A percentile compares a stretch with the other conserved stretches of the same genome.
phyloP scores from a whole-genome alignment of 2,888 invertebrate species.

The Eustalomyia histrio region DNA sequence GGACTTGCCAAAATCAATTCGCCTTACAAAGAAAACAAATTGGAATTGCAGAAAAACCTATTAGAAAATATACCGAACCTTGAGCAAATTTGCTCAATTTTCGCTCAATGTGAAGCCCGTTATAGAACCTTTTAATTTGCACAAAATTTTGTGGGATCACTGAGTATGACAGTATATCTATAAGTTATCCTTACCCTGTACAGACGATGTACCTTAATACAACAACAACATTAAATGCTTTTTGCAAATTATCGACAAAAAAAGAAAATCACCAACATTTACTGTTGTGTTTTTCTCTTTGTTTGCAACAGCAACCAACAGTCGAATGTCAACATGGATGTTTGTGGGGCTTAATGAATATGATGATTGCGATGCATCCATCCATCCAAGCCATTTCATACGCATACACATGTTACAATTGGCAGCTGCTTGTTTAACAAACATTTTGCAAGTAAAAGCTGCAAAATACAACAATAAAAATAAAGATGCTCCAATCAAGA shows the following conservation, averaged over 20 bases:
- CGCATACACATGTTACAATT: constrained; percentile 45
- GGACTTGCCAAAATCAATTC: too few relatives aligned
- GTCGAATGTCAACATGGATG: constrained; percentile 6
- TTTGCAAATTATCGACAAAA: constrained; percentile 51
- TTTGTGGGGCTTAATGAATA: constrained; percentile 43
- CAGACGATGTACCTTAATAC: background rate
- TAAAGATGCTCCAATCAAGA: constrained; percentile 52
- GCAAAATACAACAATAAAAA: constrained; percentile 49
- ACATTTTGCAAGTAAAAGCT: constrained; percentile 61
- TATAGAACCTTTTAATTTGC: too few relatives aligned
- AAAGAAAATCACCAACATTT: constrained; percentile 47
- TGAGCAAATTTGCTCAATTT: too few relatives aligned
- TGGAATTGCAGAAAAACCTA: too few relatives aligned
- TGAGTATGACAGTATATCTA: too few relatives aligned
- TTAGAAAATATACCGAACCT: too few relatives aligned
- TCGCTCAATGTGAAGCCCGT: too few relatives aligned
- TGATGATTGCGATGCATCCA: background rate
- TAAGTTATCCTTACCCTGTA: too few relatives aligned
- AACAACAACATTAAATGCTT: constrained; percentile 27
- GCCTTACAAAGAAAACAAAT: too few relatives aligned
- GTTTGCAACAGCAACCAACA: background rate
- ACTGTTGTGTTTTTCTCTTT: constrained; percentile 18
- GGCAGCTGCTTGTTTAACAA: constrained; percentile 62
- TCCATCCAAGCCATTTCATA: background rate
- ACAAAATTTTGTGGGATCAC: too few relatives aligned